Evolutionary conservation across 1,140 invertebrate species (phyloP).

Genomic region (Hycleus phaleratus): DNA sequence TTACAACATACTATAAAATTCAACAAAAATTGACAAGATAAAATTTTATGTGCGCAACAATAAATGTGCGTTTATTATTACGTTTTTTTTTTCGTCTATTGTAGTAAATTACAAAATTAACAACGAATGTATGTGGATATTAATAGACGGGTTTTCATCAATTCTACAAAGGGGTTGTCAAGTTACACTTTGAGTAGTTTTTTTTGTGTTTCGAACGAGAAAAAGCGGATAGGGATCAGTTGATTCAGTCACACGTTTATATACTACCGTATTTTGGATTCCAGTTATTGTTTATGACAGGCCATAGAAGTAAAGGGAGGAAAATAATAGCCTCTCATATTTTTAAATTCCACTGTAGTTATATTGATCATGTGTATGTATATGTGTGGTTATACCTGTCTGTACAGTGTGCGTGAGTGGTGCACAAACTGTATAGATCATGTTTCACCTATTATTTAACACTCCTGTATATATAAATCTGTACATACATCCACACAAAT

Average conservation of each 20-base stretch:
- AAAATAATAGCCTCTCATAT: conserved; percentile 24
- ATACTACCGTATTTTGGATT: conserved; percentile 13
- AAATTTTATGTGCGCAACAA: neutral
- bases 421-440: conserved; percentile 18
- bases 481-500: no score
- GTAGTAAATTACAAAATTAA: neutral
- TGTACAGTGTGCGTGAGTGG: conserved; percentile 12
- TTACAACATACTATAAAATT: no score
- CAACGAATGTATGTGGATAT: neutral
- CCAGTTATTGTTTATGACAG: conserved; percentile 24
- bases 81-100: neutral
- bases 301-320: conserved; percentile 16
- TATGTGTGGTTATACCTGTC: no score
- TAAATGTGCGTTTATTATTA: neutral
- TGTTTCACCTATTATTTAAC: conserved; percentile 18
- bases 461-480: conserved; percentile 8
- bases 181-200: conserved; percentile 3
- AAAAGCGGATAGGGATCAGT: neutral
- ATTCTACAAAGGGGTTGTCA: neutral
- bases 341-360: conserved; percentile 23
- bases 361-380: conserved; percentile 18
- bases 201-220: neutral
- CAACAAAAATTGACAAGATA: no score
- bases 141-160: neutral
- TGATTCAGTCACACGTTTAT: conserved; percentile 6